A percentile compares a stretch with the other conserved stretches of the same genome.
These are phyloP conservation scores for Drosophila pallidifrons DNA, from an alignment of 1,140 invertebrate species.

Conservation along the genomic window DNA sequence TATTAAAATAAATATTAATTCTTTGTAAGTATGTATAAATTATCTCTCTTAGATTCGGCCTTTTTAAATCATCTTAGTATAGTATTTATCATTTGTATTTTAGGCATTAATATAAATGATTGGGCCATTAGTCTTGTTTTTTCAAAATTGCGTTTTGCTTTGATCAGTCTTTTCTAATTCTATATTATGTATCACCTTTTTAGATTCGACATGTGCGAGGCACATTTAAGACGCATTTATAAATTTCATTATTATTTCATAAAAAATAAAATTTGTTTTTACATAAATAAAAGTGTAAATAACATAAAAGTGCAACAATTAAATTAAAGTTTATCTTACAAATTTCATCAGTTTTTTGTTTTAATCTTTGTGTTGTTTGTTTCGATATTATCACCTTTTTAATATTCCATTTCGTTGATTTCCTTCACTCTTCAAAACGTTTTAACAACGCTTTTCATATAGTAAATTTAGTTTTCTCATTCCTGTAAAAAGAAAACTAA, in stretches of 20 bases:
- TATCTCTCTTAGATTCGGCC: constrained; percentile 3
- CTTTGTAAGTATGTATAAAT: constrained; percentile 4
- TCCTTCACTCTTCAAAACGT: constrained; percentile 65
- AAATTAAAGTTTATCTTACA: constrained; percentile 67
- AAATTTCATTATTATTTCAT: constrained; percentile 27
- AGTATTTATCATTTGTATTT: constrained; percentile 14
- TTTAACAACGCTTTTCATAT: constrained; percentile 55
- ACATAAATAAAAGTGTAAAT: constrained; percentile 79
- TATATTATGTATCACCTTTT: constrained; percentile 19
- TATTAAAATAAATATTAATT: constrained; percentile 11
- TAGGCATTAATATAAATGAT: constrained; percentile 11
- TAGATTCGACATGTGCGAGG: constrained; percentile 6
- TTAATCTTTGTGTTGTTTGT: constrained; percentile 52
- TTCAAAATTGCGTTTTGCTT: constrained; percentile 32
- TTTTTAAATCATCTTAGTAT: constrained; percentile 15
- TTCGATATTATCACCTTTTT: constrained; percentile 68
- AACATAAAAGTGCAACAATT: constrained; percentile 79
- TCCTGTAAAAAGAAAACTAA: constrained; percentile 79
- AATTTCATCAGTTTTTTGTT: constrained; percentile 37
- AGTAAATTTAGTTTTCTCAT: constrained; percentile 63
- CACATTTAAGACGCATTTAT: constrained; percentile 17
- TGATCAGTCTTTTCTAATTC: constrained; percentile 60
- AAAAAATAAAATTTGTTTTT: constrained; percentile 69
- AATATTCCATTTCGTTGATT: constrained; percentile 64
- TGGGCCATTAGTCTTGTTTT: constrained; percentile 14